Evolutionary conservation across 2,113 vertebrate genomes (phyloP), one percentile per base, ranked within the genome.

Genomic region (Zosterops lateralis): DNA sequence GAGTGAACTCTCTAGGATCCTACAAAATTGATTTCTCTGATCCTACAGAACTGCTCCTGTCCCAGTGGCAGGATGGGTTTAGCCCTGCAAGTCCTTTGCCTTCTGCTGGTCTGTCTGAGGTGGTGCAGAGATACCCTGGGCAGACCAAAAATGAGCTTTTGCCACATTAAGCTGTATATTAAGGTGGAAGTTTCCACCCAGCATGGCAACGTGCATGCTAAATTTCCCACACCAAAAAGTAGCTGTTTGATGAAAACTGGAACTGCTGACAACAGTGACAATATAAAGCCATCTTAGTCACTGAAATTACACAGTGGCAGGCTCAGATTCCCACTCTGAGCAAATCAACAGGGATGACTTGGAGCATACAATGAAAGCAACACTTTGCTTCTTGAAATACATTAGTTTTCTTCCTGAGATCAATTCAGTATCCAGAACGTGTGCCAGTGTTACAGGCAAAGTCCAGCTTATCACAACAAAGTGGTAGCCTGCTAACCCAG

Each of bases 191-290:
- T 31, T 85, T 77, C 42, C 72, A 73, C 54, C 38, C 90, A 68
- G 87, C 62, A 22, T 25, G 78, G 53, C 90, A 76, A 79, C 1
- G 22, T 48, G 67, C 74, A 60, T 40, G 53, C 71, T 66, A 50
- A 51, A 83, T 76, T 90, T 58, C 72, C 64, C 88, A 50, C 67
- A 47, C 64, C 67, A 80, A 40, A 66, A 90, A 92, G 84, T 17
- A 75, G 26, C 88, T 83, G 42, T 62, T 47, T 62, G 92, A 58
- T 79, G 92, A 53, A 48, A 86, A 58, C 79, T 92, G 72, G 88
- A 88, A 47, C 88, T 90, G 90, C 90, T 92, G 96, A 90, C 95
- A 96, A 17, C 82, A 76, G 85, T 86, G 87, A 42, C 81, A 87
- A 56, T 53, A 47, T 34, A 85, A 96, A 93, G 48, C 47, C 75